These are phyloP conservation scores for Rhodeus uyekii DNA, from an alignment of 2,797 vertebrate genomes.

Conservation along the genomic window DNA sequence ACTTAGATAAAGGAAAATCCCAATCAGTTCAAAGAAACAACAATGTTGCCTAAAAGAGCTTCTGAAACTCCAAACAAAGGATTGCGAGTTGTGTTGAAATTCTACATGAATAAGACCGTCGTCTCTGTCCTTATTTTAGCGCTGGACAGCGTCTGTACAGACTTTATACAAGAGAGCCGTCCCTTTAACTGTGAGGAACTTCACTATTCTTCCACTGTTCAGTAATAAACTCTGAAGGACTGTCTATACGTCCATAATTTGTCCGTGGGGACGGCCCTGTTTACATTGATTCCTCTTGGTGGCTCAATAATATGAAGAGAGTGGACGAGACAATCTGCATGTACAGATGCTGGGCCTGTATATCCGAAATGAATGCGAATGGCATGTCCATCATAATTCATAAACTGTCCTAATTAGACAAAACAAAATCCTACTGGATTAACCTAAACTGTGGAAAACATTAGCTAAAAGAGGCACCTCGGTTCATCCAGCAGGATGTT, in stretches of 20 bases:
- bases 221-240: neutral
- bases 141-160: constrained; percentile 50
- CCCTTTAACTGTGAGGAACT: neutral
- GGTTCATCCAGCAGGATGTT: neutral
- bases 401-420: neutral
- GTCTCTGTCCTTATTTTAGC: constrained; percentile 42
- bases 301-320: neutral
- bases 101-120: constrained; percentile 31
- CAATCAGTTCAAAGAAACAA: constrained; percentile 26
- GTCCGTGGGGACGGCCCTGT: neutral
- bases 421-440: neutral
- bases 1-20: constrained; percentile 35
- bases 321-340: neutral
- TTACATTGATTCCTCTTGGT: neutral
- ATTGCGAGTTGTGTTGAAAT: constrained; percentile 16
- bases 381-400: neutral
- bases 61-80: constrained; percentile 9
- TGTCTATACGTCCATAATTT: neutral
- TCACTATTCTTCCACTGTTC: neutral
- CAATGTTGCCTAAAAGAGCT: constrained; percentile 27
- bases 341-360: neutral
- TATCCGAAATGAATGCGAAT: neutral
- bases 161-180: constrained; percentile 42
- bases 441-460: neutral
- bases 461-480: neutral